A percentile compares a stretch with the other conserved stretches of the same genome.
Conservation (phyloP, 2,888 invertebrate species). For the Taenaris catops region DNA sequence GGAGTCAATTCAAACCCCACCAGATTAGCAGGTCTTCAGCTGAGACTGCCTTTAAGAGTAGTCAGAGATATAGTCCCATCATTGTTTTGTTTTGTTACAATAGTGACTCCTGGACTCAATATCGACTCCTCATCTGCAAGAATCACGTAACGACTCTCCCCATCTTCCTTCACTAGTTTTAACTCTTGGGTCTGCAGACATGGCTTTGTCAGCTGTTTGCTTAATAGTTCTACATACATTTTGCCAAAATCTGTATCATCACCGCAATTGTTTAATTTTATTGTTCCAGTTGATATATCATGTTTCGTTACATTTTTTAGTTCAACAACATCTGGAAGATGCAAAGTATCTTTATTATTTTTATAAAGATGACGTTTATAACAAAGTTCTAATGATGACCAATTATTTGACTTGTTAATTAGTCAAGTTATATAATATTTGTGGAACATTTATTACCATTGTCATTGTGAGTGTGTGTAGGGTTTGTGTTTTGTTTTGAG, state of each 20-base stretch:
- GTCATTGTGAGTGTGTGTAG: too few species aligned
- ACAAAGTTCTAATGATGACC: too few species aligned
- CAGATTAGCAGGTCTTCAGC: too few species aligned
- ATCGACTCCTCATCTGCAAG: conserved; percentile 38
- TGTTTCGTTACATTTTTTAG: conserved; percentile 6
- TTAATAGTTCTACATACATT: conserved; percentile 52
- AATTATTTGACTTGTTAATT: too few species aligned
- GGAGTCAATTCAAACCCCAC: too few species aligned
- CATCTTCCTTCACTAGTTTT: conserved; percentile 48
- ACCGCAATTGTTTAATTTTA: conserved; percentile 8
- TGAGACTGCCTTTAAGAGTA: conserved; percentile 49
- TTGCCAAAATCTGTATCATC: conserved; percentile 33
- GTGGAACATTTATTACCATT: too few species aligned
- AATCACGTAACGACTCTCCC: conserved; percentile 49
- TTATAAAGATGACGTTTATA: too few species aligned
- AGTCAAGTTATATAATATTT: too few species aligned
- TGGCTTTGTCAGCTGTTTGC: conserved; percentile 40
- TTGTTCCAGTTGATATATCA: conserved; percentile 3
- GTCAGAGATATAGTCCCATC: conserved; percentile 67
- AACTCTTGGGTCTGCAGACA: conserved; percentile 45
- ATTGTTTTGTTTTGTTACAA: conserved; percentile 61
- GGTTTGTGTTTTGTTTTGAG: background rate
- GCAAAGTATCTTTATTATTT: too few species aligned
- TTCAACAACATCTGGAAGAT: too few species aligned
- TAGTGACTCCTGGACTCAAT: conserved; percentile 32